Evolutionary conservation across 2,113 vertebrate genomes (phyloP).

Genomic region (Plestiodon gilberti): DNA sequence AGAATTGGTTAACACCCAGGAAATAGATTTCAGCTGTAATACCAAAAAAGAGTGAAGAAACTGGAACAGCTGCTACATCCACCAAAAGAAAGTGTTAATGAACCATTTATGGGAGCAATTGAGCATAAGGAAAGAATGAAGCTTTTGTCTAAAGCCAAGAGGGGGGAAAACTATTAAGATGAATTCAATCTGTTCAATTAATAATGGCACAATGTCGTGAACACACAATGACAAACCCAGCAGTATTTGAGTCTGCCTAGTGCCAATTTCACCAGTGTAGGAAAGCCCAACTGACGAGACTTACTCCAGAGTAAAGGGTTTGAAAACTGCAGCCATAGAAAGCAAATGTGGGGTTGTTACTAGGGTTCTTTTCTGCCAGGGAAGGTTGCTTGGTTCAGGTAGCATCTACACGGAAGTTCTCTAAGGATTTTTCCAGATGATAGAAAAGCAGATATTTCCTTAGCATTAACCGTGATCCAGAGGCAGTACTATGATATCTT

Average conservation of each 20-base stretch:
- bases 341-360: not conserved
- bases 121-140: constrained; percentile 30
- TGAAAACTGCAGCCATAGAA: not conserved
- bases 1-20: constrained; percentile 25
- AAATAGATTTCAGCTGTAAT: constrained; percentile 19
- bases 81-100: constrained; percentile 21
- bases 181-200: constrained; percentile 29
- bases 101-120: constrained; percentile 35
- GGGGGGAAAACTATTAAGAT: constrained; percentile 12
- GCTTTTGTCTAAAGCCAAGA: constrained; percentile 39
- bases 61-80: constrained; percentile 21
- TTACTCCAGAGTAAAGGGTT: not conserved
- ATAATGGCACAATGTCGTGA: constrained; percentile 27
- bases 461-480: not conserved
- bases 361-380: not conserved
- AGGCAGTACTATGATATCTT: no score
- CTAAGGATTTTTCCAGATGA: not conserved
- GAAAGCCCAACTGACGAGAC: not conserved
- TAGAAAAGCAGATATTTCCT: not conserved
- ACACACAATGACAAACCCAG: constrained; percentile 23
- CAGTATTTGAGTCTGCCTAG: constrained; percentile 6
- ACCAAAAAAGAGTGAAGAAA: constrained; percentile 25
- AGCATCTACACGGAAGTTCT: not conserved
- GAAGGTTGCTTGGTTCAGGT: not conserved
- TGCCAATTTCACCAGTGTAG: constrained; percentile 14